Conservation (phyloP, 2,888 invertebrate species). For the Stratiomys singularior region DNA sequence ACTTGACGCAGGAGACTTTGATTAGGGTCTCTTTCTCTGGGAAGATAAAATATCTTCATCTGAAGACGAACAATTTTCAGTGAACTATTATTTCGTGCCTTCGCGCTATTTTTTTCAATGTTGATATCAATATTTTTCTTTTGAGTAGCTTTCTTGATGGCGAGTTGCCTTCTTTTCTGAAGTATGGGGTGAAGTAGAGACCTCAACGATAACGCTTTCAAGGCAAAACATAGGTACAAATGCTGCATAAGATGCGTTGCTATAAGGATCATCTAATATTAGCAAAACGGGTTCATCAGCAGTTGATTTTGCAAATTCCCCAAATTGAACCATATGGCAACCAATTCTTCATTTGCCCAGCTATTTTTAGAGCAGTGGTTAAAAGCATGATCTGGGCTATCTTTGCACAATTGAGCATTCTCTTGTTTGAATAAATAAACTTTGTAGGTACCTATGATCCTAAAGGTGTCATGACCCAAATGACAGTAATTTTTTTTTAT, state of each 20-base stretch:
- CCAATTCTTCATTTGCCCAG: conserved; percentile 56
- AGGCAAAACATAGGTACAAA: conserved; percentile 56
- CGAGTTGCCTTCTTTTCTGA: conserved; percentile 55
- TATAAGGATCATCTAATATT: conserved; percentile 58
- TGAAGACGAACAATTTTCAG: not conserved
- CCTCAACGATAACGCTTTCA: conserved; percentile 52
- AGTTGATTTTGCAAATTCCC: conserved; percentile 53
- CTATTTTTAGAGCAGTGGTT: conserved; percentile 32
- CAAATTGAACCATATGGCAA: conserved; percentile 55
- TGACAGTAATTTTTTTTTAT: not conserved
- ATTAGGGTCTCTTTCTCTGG: not conserved
- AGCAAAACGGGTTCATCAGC: conserved; percentile 55
- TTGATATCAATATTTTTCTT: not conserved
- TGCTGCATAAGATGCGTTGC: conserved; percentile 55
- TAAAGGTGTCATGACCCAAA: not conserved
- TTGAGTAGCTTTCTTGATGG: conserved; percentile 46
- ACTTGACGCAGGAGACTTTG: conserved; percentile 1
- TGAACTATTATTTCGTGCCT: no score
- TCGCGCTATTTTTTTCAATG: no score
- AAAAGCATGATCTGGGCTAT: not conserved
- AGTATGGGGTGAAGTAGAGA: conserved; percentile 55
- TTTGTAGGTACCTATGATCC: not conserved
- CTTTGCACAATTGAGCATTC: not conserved
- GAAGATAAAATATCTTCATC: not conserved
- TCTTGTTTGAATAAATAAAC: not conserved